Evolutionary conservation across 2,113 vertebrate species (phyloP).

Genomic region (Columbina picui): DNA sequence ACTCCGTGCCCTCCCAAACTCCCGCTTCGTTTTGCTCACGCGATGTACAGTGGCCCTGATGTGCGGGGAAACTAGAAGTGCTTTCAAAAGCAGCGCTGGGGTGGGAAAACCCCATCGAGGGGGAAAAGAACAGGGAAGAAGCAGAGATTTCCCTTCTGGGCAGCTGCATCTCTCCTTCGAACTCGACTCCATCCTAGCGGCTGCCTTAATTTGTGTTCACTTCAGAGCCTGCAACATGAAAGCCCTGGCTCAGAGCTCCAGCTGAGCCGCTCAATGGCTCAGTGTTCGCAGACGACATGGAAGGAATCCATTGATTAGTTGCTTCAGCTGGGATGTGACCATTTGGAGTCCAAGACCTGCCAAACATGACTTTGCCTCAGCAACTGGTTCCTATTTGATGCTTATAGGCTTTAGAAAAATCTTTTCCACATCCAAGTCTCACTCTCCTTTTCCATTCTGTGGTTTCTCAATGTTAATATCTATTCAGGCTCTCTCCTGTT

Average conservation of each 20-base stretch:
- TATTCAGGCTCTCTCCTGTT: neutral
- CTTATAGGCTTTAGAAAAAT: slow-evolving; percentile 28
- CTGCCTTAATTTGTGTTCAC: slow-evolving; percentile 52
- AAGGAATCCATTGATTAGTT: slow-evolving; percentile 67
- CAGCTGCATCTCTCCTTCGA: neutral
- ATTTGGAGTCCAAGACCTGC: slow-evolving; percentile 39
- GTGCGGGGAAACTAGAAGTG: accelerated
- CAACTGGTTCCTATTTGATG: slow-evolving; percentile 67
- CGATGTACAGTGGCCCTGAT: neutral
- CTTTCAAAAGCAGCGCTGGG: neutral
- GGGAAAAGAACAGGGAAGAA: neutral
- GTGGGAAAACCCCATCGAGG: neutral
- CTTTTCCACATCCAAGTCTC: slow-evolving; percentile 51
- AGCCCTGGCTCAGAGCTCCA: slow-evolving; percentile 55
- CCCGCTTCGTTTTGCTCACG: neutral
- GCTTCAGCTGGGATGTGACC: slow-evolving; percentile 65
- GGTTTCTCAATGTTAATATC: neutral
- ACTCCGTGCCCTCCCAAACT: neutral
- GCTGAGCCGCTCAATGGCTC: slow-evolving; percentile 60
- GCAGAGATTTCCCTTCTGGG: neutral
- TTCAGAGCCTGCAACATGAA: slow-evolving; percentile 64
- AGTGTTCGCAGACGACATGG: slow-evolving; percentile 61
- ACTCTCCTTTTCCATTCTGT: slow-evolving; percentile 47
- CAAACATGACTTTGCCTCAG: slow-evolving; percentile 55
- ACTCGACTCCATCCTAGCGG: neutral